Evolutionary conservation across 2,797 vertebrate species (phyloP).

Genomic region (Oryzias sinensis): DNA sequence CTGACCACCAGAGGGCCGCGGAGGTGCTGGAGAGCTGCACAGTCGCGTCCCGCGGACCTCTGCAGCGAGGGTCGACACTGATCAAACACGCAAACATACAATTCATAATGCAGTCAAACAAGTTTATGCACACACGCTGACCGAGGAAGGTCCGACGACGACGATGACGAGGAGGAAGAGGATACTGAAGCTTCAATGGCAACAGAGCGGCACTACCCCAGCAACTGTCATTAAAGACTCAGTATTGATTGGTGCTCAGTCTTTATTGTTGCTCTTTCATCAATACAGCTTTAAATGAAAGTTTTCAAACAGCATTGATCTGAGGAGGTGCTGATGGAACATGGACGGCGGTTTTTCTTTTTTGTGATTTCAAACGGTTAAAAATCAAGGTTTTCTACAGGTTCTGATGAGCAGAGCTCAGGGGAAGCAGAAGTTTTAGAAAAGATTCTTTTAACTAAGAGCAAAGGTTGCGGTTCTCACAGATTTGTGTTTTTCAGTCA

Average conservation of each 20-base stretch:
- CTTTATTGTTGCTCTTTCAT: conserved; percentile 57
- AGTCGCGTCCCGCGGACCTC: conserved; percentile 7
- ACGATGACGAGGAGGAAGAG: no score
- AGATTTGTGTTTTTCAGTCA: conserved; percentile 13
- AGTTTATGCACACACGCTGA: conserved; percentile 8
- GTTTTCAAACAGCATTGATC: conserved; percentile 33
- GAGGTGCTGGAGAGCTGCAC: conserved; percentile 5
- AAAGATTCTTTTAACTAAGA: conserved; percentile 5
- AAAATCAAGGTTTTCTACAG: conserved; percentile 11
- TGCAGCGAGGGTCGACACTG: conserved; percentile 57
- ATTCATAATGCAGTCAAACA: background rate
- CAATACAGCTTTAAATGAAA: conserved; percentile 5
- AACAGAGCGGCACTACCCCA: conserved; percentile 17
- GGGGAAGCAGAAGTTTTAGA: conserved; percentile 2
- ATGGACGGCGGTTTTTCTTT: background rate
- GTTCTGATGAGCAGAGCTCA: background rate
- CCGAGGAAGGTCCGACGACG: background rate
- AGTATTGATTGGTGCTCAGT: conserved; percentile 7
- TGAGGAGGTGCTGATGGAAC: conserved; percentile 3
- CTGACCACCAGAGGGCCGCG: conserved; percentile 49
- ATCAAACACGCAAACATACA: conserved; percentile 20
- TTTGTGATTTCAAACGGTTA: conserved; percentile 8
- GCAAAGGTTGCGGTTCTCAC: conserved; percentile 1
- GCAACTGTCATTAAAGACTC: conserved; percentile 23
- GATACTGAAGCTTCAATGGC: background rate